Base-by-base conservation (phyloP, 2,797 vertebrate genomes). In the Myripristis murdjan region DNA sequence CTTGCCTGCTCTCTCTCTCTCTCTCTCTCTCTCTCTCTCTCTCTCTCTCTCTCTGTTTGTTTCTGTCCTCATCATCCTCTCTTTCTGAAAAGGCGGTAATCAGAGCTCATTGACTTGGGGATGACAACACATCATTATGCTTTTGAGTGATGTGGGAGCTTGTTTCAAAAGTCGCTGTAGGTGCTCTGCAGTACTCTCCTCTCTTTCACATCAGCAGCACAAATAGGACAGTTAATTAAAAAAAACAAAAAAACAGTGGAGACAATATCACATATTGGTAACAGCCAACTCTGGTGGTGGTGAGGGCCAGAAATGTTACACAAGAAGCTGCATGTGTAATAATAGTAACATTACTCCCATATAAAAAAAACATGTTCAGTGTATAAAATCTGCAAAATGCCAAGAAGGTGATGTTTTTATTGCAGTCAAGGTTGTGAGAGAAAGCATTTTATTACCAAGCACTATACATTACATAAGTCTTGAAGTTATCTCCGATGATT, bases 71-170 rank as follows among this genome's bases (percentile, higher is more conserved):
- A 33, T 5, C 23, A 23, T 14, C 61, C 49, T 55, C 51, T 63
- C 10, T 20, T 39, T 6, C 57, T 62, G 33, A 64, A 64, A 52
- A 72, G 41, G 37, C 15, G 0, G 58, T 58, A 70, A 84, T 84
- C 64, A 68, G 31, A 53, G 64, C 46, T 70, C 28, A 71, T 59
- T 73, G 69, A 73, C 64, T 60, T 39, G 10, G 31, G 47, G 43
- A 8, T 66, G 71, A 67, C 54, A 60, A 5, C n/a, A 5, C 37
- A 31, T 74, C 52, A 71, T 65, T 54, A 28, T 52, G 49, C 64
- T 59, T 70, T 48, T 66, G 41, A 57, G 14, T 48, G 46, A 48
- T 48, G 46, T 22, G n/a, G 20, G 46, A 48, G 24, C 54, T 44
- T 24, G 44, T 64, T 58, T 75, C 37, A 66, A 35, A 66, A 57